These are phyloP conservation scores for Adineta ricciae DNA, from an alignment of 2,888 invertebrate genomes.

Conservation along the genomic window DNA sequence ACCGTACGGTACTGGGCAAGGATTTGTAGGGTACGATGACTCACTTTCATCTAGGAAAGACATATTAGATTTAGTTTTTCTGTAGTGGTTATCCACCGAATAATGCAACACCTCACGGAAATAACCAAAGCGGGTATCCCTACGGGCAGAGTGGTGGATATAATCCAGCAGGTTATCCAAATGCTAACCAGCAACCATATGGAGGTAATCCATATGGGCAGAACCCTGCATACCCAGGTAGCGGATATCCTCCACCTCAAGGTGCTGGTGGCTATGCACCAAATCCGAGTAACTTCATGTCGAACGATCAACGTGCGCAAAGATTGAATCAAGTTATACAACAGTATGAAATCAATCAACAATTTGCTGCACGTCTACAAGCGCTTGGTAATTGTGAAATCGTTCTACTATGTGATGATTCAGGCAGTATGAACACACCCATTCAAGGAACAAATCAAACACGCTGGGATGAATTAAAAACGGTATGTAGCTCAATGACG, in stretches of 20 bases:
- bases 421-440: constrained; percentile 31
- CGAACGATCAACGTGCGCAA: not conserved
- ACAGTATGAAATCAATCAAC: constrained; percentile 32
- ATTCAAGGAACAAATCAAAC: constrained; percentile 24
- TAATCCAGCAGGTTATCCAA: not conserved
- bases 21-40: not conserved
- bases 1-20: not conserved
- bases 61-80: not conserved
- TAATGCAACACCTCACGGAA: not conserved
- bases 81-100: not conserved
- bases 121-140: not conserved
- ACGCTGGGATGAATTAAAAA: constrained; percentile 31
- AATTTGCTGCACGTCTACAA: constrained; percentile 23
- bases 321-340: constrained; percentile 17
- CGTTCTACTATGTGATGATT: constrained; percentile 32
- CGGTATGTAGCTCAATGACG: not conserved
- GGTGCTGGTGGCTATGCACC: not conserved
- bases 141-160: not conserved
- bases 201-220: not conserved
- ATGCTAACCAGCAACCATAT: not conserved
- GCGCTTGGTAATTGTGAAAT: constrained; percentile 24
- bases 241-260: not conserved
- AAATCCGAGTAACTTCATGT: not conserved
- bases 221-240: not conserved
- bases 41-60: not conserved